Percentiles rank a stretch among this genome's conserved stretches.
Evolutionary conservation across 2,113 vertebrate species (phyloP).

Genomic region (Microtus pennsylvanicus): DNA sequence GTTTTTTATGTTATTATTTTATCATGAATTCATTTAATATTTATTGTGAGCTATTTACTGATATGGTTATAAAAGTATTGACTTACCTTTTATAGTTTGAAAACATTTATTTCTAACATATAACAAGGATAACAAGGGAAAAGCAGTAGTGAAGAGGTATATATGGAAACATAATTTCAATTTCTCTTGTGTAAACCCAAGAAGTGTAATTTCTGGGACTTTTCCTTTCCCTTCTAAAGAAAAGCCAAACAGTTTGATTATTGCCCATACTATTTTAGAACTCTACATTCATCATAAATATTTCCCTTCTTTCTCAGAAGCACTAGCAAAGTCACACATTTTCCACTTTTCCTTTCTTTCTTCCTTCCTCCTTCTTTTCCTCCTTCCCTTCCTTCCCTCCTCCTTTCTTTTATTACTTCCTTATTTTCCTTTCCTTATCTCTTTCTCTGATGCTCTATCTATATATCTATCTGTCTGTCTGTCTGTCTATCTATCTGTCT

Average conservation of each 20-base stretch:
- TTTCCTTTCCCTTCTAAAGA: background rate
- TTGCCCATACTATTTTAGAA: background rate
- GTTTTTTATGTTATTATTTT: background rate
- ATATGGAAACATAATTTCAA: background rate
- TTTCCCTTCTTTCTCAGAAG: background rate
- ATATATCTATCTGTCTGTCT: background rate
- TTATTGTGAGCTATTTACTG: background rate
- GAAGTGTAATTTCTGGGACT: background rate
- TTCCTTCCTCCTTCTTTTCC: background rate
- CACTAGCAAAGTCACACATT: background rate
- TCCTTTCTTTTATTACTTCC: background rate
- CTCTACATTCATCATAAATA: background rate
- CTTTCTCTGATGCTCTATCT: background rate
- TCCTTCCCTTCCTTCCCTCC: background rate
- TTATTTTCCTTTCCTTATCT: background rate
- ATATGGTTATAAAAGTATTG: no score
- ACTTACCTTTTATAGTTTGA: background rate
- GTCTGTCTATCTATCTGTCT: background rate
- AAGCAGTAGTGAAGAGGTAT: background rate
- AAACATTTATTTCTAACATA: background rate
- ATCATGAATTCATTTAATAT: background rate
- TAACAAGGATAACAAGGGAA: background rate
- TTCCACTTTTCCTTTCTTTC: accelerated
- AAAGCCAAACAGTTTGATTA: background rate
- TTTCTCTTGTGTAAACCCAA: background rate